Base-by-base conservation (phyloP, 2,797 vertebrate species). In the Rhinoraja longicauda region DNA sequence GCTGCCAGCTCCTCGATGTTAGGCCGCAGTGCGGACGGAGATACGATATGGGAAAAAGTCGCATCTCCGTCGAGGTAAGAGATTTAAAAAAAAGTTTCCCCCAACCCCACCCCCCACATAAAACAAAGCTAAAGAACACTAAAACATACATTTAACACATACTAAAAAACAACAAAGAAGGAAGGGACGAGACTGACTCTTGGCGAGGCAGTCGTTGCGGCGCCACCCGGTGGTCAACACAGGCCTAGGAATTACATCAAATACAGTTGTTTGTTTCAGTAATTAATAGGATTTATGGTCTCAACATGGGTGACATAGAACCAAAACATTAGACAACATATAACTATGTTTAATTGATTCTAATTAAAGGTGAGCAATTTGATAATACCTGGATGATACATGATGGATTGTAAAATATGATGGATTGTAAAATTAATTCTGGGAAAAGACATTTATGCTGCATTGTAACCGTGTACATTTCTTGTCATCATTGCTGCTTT, bases 401-500 rank as follows among this genome's bases (percentile, higher is more conserved):
- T n/a, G n/a, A n/a, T n/a, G n/a, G n/a, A n/a, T n/a, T n/a, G n/a
- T 64, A 88, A 67, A n/a, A 7, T 2, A 8, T 88, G 84, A 88
- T 67, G n/a, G n/a, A 64, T 67, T 3, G 4, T 32, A 36, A 36
- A 36, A 36, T 92, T 10, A 9, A 15, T 53, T 53, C 57, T 29
- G 10, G 67, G 39, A 26, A 45, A 29, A 45, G 36, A 24, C 21
- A 12, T 39, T 45, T 53, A 73, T 92, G 24, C 39, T 72, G 90
- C 29, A 29, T 92, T 75, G 84, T 88, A 88, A 88, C 2, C 21
- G 29, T 84, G 21, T 29, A 73, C 70, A 73, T 82, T 93, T 95
- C 94, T 94, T 96, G 94, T 94, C 94, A 95, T 94, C 39, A 94
- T 95, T 90, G 95, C 92, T 86, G 8, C 72, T 45, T 82, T 94